Percentiles rank a stretch among this genome's conserved stretches.
phyloP scores from a whole-genome alignment of 2,888 invertebrate species.

The Lacanobia wlatinum region DNA sequence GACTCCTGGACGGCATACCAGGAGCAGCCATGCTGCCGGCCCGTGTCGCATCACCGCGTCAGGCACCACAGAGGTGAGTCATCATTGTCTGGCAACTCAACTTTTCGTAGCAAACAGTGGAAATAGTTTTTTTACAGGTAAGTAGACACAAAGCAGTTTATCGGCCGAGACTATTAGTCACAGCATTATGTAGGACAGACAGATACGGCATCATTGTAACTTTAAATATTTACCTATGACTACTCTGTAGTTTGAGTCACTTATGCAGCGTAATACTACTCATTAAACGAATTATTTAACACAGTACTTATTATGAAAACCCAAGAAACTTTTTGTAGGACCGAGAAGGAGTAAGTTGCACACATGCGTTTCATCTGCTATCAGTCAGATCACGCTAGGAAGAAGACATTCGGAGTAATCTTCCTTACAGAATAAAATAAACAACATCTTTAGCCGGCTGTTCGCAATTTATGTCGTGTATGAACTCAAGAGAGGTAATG shows the following conservation, averaged over 20 bases:
- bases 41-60: slow-evolving; percentile 91
- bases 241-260: slow-evolving; percentile 40
- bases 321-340: neutral
- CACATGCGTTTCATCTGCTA: neutral
- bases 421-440: neutral
- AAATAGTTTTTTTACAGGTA: slow-evolving; percentile 57
- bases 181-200: slow-evolving; percentile 63
- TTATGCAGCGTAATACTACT: neutral
- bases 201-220: slow-evolving; percentile 63
- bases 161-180: slow-evolving; percentile 71
- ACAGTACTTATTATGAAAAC: neutral
- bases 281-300: neutral
- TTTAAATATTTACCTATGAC: slow-evolving; percentile 69
- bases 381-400: neutral
- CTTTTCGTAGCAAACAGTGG: slow-evolving; percentile 24
- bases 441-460: slow-evolving; percentile 10
- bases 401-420: neutral
- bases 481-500: slow-evolving; percentile 37
- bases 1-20: slow-evolving; percentile 92
- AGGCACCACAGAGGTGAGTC: slow-evolving; percentile 92
- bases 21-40: slow-evolving; percentile 92
- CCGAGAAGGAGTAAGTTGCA: neutral
- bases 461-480: slow-evolving; percentile 4
- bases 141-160: slow-evolving; percentile 66
- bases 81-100: slow-evolving; percentile 39